Evolutionary conservation across 2,113 vertebrate genomes (phyloP).

Genomic region (Pithys albifrons): DNA sequence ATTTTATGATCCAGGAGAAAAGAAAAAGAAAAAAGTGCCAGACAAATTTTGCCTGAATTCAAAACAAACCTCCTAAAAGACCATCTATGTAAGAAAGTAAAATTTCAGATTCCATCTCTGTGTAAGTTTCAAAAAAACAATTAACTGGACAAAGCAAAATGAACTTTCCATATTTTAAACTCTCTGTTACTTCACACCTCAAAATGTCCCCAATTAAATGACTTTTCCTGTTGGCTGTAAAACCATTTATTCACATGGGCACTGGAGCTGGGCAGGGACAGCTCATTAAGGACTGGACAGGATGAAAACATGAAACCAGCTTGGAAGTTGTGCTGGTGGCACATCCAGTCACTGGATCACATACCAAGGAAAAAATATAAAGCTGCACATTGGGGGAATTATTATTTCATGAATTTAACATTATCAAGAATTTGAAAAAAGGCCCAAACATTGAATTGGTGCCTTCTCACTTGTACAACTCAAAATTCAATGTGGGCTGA

Average conservation of each 20-base stretch:
- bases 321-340: background rate
- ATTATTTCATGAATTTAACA: background rate
- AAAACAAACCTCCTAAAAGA: background rate
- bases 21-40: background rate
- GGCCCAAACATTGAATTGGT: background rate
- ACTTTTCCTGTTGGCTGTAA: background rate
- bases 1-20: background rate
- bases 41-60: background rate
- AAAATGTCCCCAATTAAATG: background rate
- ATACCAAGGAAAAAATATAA: background rate
- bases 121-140: background rate
- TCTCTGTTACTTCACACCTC: background rate
- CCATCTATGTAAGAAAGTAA: background rate
- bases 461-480: background rate
- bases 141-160: background rate
- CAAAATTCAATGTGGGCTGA: background rate
- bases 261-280: background rate
- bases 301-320: background rate
- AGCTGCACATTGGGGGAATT: background rate
- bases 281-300: background rate
- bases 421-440: background rate
- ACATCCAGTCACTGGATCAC: background rate
- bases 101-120: background rate
- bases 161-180: background rate
- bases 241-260: background rate